Conservation (phyloP, 2,888 invertebrate genomes). For the Copidosoma aretas region DNA sequence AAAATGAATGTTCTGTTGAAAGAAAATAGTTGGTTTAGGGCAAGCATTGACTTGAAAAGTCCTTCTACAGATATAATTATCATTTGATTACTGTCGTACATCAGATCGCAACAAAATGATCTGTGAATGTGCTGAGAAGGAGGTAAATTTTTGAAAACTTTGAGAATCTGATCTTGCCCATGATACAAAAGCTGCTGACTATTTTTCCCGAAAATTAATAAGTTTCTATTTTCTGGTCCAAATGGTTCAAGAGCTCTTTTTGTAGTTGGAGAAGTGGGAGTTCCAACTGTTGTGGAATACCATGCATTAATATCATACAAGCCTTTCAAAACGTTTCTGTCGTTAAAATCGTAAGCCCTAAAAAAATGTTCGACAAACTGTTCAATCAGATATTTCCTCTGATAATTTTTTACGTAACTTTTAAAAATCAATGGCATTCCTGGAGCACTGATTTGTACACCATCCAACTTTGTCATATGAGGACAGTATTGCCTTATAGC, state of each 20-base stretch:
- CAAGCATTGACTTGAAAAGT: slow-evolving; percentile 63
- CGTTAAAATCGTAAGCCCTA: slow-evolving; percentile 69
- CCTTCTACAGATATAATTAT: slow-evolving; percentile 65
- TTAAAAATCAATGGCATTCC: slow-evolving; percentile 47
- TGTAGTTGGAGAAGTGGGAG: slow-evolving; percentile 35
- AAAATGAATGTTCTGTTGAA: slow-evolving; percentile 70
- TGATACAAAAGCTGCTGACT: slow-evolving; percentile 46
- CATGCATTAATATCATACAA: slow-evolving; percentile 72
- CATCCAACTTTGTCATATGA: slow-evolving; percentile 66
- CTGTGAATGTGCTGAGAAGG: slow-evolving; percentile 65
- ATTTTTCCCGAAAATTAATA: slow-evolving; percentile 51
- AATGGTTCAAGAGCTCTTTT: slow-evolving; percentile 44
- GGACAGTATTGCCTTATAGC: slow-evolving; percentile 66
- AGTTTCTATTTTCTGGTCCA: slow-evolving; percentile 62
- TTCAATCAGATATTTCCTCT: slow-evolving; percentile 62
- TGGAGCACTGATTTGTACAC: slow-evolving; percentile 53
- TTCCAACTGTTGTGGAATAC: slow-evolving; percentile 67
- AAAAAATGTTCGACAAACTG: slow-evolving; percentile 74
- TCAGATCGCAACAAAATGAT: slow-evolving; percentile 61
- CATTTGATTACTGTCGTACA: slow-evolving; percentile 44
- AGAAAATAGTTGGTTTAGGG: slow-evolving; percentile 59
- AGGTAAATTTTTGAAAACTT: slow-evolving; percentile 61
- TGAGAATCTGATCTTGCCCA: slow-evolving; percentile 53
- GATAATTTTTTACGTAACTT: slow-evolving; percentile 45
- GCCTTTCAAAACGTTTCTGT: slow-evolving; percentile 65